Evolutionary conservation across 2,113 vertebrate species (phyloP), one percentile per base, ranked within the genome.

Genomic region (Brachyistius frenatus): DNA sequence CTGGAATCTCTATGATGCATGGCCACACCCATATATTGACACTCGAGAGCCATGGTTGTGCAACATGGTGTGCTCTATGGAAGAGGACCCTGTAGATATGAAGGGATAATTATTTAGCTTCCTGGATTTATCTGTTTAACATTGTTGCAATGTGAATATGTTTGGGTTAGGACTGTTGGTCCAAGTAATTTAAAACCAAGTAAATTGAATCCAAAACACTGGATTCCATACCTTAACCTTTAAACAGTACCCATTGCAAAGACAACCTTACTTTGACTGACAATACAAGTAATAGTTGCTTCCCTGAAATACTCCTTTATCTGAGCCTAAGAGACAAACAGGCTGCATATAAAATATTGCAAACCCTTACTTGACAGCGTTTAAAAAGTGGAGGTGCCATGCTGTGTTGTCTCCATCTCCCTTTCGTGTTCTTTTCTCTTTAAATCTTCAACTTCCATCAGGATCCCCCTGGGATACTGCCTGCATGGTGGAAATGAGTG

Each of bases 261-360:
- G 32, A 32, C 6, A 31, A 32, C 3, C 23, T 10, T 31, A n/a
- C 49, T 50, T 15, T 50, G 16, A 46, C 11, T 46, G 44, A 46
- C 11, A 11, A 11, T 46, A 9, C 11, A 11, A 46, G 15, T 5
- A 50, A 3, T 50, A n/a, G 6, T 30, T 50, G 16, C 6, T 5
- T 10, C 31, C 37, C 23, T 33, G 11, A 32, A 63, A 49, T 56
- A 4, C 16, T 44, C 10, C 7, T 65, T 44, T 36, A 13, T 5
- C 49, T 64, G 66, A 70, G 36, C 62, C 41, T n/a, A 13, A 32
- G 33, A 64, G 37, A 55, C 37, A 3, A 44, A 35, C 53, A 55
- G 31, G 36, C 36, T 36, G 15, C 32, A 33, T 4, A 32, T 14
- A 53, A 44, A 56, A 15, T 23, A 30, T 4, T 33, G 4, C 14